phyloP scores from a whole-genome alignment of 2,888 invertebrate species.

The Epiblema foenella region DNA sequence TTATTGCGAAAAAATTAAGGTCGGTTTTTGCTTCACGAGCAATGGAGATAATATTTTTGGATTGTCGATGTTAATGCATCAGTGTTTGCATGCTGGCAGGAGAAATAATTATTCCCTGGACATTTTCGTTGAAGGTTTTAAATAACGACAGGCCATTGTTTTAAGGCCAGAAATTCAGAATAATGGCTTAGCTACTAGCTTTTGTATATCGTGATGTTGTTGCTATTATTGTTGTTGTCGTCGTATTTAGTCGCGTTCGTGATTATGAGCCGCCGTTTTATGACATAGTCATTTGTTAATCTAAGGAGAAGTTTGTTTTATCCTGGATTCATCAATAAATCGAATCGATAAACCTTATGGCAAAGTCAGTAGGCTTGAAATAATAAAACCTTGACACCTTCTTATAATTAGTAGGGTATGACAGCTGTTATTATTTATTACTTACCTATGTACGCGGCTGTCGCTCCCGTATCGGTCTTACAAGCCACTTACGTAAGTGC shows the following conservation, averaged over 20 bases:
- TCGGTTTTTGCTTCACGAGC: neutral
- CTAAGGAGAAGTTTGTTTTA: too few species aligned
- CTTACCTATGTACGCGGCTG: too few species aligned
- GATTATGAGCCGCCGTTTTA: conserved; percentile 8
- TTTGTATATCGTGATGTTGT: neutral
- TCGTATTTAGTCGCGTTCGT: neutral
- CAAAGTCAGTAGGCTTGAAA: too few species aligned
- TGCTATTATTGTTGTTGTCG: neutral
- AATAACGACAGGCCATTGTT: conserved; percentile 61
- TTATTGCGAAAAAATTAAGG: neutral
- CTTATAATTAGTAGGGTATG: too few species aligned
- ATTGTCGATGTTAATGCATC: conserved; percentile 45
- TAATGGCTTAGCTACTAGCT: neutral
- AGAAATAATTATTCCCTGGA: conserved; percentile 74
- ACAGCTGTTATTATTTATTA: too few species aligned
- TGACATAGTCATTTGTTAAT: neutral
- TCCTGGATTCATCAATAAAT: too few species aligned
- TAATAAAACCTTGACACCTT: too few species aligned
- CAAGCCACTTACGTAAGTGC: too few species aligned
- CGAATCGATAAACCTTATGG: too few species aligned
- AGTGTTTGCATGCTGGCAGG: conserved; percentile 75
- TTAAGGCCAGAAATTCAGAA: conserved; percentile 53
- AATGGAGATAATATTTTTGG: conserved; percentile 19
- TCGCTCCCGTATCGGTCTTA: too few species aligned
- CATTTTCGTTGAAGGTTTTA: conserved; percentile 65